phyloP scores from a whole-genome alignment of 92 coral and sea anemone genomes.

The Isaurus tuberculatus region DNA sequence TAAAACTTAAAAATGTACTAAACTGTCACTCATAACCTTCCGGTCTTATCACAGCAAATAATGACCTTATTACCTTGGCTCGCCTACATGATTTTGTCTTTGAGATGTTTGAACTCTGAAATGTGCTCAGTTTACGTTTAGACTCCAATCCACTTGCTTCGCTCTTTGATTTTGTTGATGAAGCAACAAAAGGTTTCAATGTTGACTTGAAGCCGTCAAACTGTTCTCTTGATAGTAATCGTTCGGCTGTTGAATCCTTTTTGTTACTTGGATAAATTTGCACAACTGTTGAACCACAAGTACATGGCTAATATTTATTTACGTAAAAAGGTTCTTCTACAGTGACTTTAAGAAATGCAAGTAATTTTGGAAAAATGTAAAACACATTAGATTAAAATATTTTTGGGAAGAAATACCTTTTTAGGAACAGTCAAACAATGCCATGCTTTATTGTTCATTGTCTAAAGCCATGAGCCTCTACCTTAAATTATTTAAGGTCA shows the following conservation, averaged over 20 bases:
- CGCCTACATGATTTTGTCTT: not conserved
- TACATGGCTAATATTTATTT: not conserved
- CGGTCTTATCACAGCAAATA: no score
- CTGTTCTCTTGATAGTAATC: not conserved
- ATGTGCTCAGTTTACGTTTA: not conserved
- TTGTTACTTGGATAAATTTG: not conserved
- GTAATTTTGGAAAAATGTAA: not conserved
- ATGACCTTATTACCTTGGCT: no score
- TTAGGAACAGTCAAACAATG: no score
- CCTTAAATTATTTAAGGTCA: no score
- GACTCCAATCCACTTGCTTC: not conserved
- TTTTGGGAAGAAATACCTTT: no score
- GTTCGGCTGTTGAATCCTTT: not conserved
- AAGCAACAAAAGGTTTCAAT: not conserved
- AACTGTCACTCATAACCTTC: no score
- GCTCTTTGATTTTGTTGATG: not conserved
- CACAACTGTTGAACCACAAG: not conserved
- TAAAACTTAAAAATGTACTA: no score
- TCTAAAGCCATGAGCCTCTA: no score
- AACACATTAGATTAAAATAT: no score
- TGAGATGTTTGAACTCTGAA: not conserved
- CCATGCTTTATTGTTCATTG: no score
- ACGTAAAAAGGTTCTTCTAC: not conserved
- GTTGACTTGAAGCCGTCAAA: not conserved
- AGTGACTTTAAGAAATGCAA: not conserved